Conservation (phyloP, 64 coral and sea anemone genomes). For the Actinia equina region DNA sequence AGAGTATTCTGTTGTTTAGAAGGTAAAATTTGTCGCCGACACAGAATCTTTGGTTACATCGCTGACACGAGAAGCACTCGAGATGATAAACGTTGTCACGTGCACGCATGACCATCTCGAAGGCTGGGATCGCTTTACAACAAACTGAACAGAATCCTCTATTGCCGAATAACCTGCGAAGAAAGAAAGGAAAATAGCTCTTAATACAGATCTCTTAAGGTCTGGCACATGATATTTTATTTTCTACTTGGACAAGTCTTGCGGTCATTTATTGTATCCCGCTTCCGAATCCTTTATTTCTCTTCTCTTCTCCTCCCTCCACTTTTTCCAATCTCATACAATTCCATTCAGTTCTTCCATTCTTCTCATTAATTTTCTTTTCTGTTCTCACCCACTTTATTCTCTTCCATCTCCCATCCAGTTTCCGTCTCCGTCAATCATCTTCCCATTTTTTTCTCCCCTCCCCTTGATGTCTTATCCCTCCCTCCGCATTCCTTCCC, state of each 20-base stretch:
- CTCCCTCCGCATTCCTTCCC: neutral
- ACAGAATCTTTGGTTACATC: slow-evolving; percentile 95
- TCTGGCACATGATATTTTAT: neutral
- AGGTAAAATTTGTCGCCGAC: slow-evolving; percentile 99
- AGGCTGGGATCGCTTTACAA: slow-evolving; percentile 93
- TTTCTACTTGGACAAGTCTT: too few relatives aligned
- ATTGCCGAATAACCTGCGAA: slow-evolving; percentile 83
- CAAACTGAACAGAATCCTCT: slow-evolving; percentile 92
- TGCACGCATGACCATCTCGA: slow-evolving; percentile 99
- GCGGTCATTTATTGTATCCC: too few relatives aligned
- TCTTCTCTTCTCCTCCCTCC: too few relatives aligned
- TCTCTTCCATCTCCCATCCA: neutral
- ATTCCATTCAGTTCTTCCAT: too few relatives aligned
- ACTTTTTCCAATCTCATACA: too few relatives aligned
- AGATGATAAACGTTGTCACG: slow-evolving; percentile 94
- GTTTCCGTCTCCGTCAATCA: neutral
- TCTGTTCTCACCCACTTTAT: neutral
- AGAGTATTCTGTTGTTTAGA: slow-evolving; percentile 94
- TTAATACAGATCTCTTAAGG: neutral
- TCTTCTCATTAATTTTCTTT: too few relatives aligned
- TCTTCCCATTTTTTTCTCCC: neutral
- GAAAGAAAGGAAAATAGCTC: neutral
- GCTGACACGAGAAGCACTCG: slow-evolving; percentile 95
- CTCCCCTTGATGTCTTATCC: neutral
- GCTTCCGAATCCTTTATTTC: too few relatives aligned